phyloP scores from a whole-genome alignment of 2,797 vertebrate genomes.

The Spinibarbus caldwelli region DNA sequence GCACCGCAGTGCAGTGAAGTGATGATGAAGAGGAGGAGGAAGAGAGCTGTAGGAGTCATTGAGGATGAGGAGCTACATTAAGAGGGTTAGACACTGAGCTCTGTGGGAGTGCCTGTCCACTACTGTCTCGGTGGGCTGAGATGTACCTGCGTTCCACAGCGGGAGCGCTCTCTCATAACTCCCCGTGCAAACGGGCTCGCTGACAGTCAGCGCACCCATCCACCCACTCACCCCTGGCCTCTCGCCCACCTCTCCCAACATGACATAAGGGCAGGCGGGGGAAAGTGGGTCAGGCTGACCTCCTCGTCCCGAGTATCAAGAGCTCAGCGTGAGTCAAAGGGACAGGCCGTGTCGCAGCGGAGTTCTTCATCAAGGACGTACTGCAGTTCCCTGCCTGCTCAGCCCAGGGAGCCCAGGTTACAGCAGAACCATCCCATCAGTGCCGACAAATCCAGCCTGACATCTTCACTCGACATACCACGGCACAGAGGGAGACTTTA shows the following conservation, averaged over 20 bases:
- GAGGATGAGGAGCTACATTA: conserved; percentile 69
- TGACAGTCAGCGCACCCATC: conserved; percentile 44
- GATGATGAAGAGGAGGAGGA: conserved; percentile 50
- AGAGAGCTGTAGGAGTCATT: conserved; percentile 64
- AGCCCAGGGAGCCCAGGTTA: conserved; percentile 43
- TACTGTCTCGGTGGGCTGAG: conserved; percentile 23
- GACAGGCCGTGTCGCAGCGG: conserved; percentile 77
- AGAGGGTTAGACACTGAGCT: conserved; percentile 76
- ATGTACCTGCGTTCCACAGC: conserved; percentile 56
- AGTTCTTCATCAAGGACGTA: conserved; percentile 74
- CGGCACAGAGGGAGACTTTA: conserved; percentile 2
- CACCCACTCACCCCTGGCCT: conserved; percentile 11
- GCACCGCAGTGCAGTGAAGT: conserved; percentile 24
- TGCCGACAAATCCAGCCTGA: conserved; percentile 45
- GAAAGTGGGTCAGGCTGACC: conserved; percentile 79
- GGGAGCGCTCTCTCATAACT: conserved; percentile 67
- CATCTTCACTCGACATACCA: conserved; percentile 26
- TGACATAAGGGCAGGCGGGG: conserved; percentile 70
- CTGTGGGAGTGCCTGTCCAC: conserved; percentile 52
- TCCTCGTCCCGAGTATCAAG: conserved; percentile 73
- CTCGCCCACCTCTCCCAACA: conserved; percentile 65
- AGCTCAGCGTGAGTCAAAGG: conserved; percentile 76
- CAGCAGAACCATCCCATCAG: conserved; percentile 54
- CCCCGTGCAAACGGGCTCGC: neutral
- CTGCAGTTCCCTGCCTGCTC: conserved; percentile 21